These are phyloP conservation scores for Andrena flavipes DNA, from an alignment of 2,888 invertebrate species.

Conservation along the genomic window DNA sequence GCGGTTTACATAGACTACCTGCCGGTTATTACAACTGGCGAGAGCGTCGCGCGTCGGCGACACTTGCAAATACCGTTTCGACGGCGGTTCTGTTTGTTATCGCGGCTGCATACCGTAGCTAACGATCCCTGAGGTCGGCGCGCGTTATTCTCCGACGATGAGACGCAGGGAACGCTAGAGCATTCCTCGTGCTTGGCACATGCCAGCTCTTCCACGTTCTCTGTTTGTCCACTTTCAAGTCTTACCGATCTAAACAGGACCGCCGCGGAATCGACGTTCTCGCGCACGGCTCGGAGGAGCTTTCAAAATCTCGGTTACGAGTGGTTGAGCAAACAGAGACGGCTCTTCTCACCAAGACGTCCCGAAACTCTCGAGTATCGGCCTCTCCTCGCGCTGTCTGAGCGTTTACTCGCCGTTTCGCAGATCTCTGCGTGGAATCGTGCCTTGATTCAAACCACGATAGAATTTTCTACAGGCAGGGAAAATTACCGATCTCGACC, in stretches of 20 bases:
- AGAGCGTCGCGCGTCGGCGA: constrained; percentile 8
- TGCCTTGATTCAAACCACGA: too few species aligned
- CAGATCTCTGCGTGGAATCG: too few species aligned
- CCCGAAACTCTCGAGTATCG: not conserved
- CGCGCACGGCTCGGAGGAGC: not conserved
- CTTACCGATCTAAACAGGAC: not conserved
- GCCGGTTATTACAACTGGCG: constrained; percentile 37
- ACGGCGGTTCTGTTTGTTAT: constrained; percentile 53
- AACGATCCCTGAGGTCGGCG: constrained; percentile 53
- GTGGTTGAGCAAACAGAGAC: constrained; percentile 1
- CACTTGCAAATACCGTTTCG: constrained; percentile 26
- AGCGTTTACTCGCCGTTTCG: too few species aligned
- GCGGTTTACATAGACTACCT: constrained; percentile 29
- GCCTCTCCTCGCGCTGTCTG: not conserved
- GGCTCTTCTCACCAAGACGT: not conserved
- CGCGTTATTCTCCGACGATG: constrained; percentile 4
- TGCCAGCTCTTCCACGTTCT: not conserved
- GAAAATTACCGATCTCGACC: not conserved
- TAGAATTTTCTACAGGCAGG: not conserved
- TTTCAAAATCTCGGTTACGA: constrained; percentile 8
- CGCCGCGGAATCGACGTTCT: not conserved
- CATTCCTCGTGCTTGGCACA: constrained; percentile 8
- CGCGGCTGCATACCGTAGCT: constrained; percentile 44
- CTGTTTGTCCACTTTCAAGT: not conserved
- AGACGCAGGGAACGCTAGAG: not conserved